A percentile compares a stretch with the other conserved stretches of the same genome.
Conservation (phyloP, 2,888 invertebrate genomes). For the Caenorhabditis drosophilae region DNA sequence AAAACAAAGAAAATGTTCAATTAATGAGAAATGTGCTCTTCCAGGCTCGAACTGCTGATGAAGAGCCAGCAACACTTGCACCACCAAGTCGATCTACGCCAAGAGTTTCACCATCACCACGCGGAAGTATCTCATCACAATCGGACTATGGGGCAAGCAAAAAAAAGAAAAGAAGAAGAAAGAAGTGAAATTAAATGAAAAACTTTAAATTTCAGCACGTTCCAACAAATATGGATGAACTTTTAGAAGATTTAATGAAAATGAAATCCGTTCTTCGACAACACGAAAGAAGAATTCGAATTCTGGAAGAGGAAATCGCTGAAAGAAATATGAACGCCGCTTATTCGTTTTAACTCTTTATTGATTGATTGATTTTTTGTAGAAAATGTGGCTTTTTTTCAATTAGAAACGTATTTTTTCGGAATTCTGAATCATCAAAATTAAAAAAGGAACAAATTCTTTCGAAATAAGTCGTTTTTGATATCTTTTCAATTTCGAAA, state of each 20-base stretch:
- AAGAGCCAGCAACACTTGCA: slow-evolving; percentile 26
- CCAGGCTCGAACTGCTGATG: slow-evolving; percentile 33
- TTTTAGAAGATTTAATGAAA: slow-evolving; percentile 57
- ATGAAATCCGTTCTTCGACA: slow-evolving; percentile 67
- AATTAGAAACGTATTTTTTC: too few species aligned
- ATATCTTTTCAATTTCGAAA: too few species aligned
- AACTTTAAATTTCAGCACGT: slow-evolving; percentile 29
- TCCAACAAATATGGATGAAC: slow-evolving; percentile 54
- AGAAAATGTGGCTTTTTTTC: too few species aligned
- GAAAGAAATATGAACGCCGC: slow-evolving; percentile 63
- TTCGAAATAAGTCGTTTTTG: too few species aligned
- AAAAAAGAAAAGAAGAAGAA: background rate
- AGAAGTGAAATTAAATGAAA: too few species aligned
- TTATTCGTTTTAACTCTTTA: slow-evolving; percentile 38
- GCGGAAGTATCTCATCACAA: slow-evolving; percentile 34
- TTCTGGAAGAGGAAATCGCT: slow-evolving; percentile 65
- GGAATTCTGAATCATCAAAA: too few species aligned
- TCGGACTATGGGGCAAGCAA: slow-evolving; percentile 31
- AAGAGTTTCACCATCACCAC: slow-evolving; percentile 30
- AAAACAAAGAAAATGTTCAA: too few species aligned
- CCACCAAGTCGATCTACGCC: slow-evolving; percentile 15
- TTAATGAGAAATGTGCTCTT: too few species aligned
- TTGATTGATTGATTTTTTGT: background rate
- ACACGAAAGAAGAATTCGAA: slow-evolving; percentile 67
- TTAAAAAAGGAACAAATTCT: too few species aligned